phyloP scores from a whole-genome alignment of 53 echinoderm and acorn worm species.

The Mesocentrotus franciscanus region DNA sequence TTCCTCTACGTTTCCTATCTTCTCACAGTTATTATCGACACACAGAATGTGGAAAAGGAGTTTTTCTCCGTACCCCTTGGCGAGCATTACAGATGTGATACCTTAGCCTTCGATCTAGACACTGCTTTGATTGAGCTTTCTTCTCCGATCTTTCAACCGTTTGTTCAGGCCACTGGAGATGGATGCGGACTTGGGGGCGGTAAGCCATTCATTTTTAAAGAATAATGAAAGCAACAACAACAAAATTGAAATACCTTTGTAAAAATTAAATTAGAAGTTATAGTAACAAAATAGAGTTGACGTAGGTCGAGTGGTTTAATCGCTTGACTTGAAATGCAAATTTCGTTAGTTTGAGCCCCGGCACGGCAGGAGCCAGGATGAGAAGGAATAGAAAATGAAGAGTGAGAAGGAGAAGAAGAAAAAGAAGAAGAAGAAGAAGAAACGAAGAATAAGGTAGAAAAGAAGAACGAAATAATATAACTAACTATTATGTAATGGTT shows the following conservation, averaged over 20 bases:
- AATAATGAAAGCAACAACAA: background rate
- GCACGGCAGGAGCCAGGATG: too few species aligned
- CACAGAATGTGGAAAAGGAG: background rate
- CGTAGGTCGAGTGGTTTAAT: too few species aligned
- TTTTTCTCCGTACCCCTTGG: constrained; percentile 27
- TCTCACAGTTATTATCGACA: background rate
- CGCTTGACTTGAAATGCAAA: too few species aligned
- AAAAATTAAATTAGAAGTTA: background rate
- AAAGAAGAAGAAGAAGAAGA: too few species aligned
- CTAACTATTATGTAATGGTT: too few species aligned
- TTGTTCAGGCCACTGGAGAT: background rate
- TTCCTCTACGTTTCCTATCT: background rate
- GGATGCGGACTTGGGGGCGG: background rate
- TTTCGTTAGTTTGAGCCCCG: background rate
- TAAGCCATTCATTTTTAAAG: background rate
- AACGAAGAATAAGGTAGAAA: too few species aligned
- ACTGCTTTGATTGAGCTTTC: background rate
- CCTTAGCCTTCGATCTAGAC: background rate
- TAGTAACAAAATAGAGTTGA: background rate
- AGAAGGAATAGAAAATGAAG: background rate
- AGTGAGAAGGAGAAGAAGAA: too few species aligned
- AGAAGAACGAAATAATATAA: too few species aligned
- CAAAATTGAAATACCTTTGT: background rate
- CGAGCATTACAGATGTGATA: constrained; percentile 15
- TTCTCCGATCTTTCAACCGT: background rate